phyloP scores from a whole-genome alignment of 2,113 vertebrate genomes.

The Corythornis vintsioides region DNA sequence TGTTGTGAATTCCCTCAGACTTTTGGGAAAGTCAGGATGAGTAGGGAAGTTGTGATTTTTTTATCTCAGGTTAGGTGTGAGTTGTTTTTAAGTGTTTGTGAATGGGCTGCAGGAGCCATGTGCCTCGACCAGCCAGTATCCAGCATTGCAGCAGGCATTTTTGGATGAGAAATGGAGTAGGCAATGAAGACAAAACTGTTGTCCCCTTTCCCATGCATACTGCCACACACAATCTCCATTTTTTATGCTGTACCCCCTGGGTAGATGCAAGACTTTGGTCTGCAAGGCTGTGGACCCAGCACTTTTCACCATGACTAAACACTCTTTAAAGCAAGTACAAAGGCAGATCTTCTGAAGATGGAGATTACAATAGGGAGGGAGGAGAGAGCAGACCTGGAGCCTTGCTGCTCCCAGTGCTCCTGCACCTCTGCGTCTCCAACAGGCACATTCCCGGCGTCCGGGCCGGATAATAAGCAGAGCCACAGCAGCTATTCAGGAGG shows the following conservation, averaged over 20 bases:
- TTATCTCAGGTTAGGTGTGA: neutral
- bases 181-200: neutral
- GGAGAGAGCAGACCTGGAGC: neutral
- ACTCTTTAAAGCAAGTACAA: neutral
- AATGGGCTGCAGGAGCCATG: fast-evolving
- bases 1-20: neutral
- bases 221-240: neutral
- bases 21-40: neutral
- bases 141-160: neutral
- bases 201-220: neutral
- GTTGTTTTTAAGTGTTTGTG: neutral
- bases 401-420: neutral
- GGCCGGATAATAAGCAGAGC: constrained; percentile 59
- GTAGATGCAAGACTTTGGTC: neutral
- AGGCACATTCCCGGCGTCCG: constrained; percentile 38
- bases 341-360: constrained; percentile 1
- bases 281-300: neutral
- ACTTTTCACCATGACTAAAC: neutral
- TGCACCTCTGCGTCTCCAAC: neutral
- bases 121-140: neutral
- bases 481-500: constrained; percentile 54
- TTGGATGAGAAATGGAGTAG: neutral
- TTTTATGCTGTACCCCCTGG: neutral
- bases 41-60: neutral
- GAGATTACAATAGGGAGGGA: constrained; percentile 11